These are phyloP conservation scores for Kryptolebias ocellatus DNA, from an alignment of 2,797 vertebrate genomes.

Conservation along the genomic window DNA sequence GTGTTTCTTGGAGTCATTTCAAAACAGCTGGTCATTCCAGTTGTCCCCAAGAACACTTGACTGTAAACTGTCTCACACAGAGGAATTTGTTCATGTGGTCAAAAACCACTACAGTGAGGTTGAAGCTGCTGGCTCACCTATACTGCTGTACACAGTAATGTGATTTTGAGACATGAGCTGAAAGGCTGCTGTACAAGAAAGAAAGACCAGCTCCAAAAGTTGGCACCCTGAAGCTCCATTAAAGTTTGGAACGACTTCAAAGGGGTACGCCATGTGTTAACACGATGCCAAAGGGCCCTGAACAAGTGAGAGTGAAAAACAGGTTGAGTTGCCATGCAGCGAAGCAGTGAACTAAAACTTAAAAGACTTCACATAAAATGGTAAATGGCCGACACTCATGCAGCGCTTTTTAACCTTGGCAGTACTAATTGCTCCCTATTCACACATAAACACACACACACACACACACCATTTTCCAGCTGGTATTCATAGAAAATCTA, in stretches of 20 bases:
- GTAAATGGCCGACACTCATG: conserved; percentile 3
- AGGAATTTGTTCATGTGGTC: no score
- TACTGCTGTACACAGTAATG: not conserved
- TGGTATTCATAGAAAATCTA: not conserved
- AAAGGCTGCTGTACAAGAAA: not conserved
- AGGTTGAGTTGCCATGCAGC: not conserved
- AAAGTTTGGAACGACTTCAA: not conserved
- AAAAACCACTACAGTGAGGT: not conserved
- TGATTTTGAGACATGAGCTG: not conserved
- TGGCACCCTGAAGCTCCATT: not conserved
- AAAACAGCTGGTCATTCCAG: not conserved
- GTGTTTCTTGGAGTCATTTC: not conserved
- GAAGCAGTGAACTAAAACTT: not conserved
- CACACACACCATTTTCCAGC: not conserved
- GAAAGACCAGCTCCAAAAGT: not conserved
- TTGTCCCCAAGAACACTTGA: no score
- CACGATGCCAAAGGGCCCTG: not conserved
- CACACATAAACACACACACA: not conserved
- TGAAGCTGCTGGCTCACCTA: not conserved
- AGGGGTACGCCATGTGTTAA: not conserved
- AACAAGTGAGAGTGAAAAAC: not conserved
- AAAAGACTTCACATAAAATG: not conserved
- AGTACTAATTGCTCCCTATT: not conserved
- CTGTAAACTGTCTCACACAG: no score
- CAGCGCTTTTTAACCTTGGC: not conserved